A percentile compares a stretch with the other conserved stretches of the same genome.
These are phyloP conservation scores for Tetramorium simillimum DNA, from an alignment of 1,140 invertebrate species.

Conservation along the genomic window DNA sequence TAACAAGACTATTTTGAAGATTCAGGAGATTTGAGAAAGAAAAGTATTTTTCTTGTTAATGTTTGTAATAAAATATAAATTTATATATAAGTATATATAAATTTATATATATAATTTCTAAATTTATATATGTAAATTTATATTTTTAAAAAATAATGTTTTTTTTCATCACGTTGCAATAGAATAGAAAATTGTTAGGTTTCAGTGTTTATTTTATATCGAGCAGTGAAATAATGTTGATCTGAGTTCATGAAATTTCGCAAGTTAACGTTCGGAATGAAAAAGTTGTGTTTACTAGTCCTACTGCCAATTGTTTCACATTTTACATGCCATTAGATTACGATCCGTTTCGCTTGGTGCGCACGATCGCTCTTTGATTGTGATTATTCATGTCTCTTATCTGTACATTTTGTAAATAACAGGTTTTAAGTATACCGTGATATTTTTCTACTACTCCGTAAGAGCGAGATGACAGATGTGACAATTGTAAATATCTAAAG, in stretches of 20 bases:
- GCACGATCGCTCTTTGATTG: conserved; percentile 53
- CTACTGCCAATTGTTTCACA: background rate
- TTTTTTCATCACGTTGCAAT: background rate
- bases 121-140: too few species aligned
- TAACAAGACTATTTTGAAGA: background rate
- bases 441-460: conserved; percentile 84
- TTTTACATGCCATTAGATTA: conserved; percentile 3
- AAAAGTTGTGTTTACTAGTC: background rate
- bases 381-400: conserved; percentile 38
- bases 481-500: conserved; percentile 68
- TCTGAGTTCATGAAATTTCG: background rate
- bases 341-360: conserved; percentile 56
- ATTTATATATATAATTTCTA: too few species aligned
- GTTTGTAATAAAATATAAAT: background rate
- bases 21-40: background rate
- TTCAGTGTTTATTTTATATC: background rate
- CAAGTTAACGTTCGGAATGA: background rate
- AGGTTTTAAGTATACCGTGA: conserved; percentile 80
- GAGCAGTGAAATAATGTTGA: background rate
- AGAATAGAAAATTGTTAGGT: background rate
- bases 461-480: conserved; percentile 55
- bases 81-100: too few species aligned
- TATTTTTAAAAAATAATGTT: too few species aligned
- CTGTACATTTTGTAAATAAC: conserved; percentile 72
- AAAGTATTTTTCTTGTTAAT: background rate